These are phyloP conservation scores for Lasiommata megera DNA, from an alignment of 2,888 invertebrate species.

Conservation along the genomic window DNA sequence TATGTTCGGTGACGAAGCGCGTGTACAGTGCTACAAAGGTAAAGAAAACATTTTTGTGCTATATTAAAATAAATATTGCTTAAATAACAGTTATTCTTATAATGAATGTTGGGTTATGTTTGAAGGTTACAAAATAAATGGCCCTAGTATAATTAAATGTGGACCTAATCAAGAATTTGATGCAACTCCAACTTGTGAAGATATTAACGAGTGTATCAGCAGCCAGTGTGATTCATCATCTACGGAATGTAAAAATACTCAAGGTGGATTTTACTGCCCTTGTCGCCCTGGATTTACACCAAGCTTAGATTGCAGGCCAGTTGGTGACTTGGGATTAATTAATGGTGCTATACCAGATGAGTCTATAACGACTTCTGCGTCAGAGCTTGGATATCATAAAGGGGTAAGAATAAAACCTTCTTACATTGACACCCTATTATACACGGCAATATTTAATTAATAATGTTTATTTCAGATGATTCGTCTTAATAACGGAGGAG, in stretches of 20 bases:
- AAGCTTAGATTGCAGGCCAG: constrained; percentile 93
- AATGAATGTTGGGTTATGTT: constrained; percentile 19
- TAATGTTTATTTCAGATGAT: constrained; percentile 82
- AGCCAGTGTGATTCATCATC: constrained; percentile 95
- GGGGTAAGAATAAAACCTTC: constrained; percentile 77
- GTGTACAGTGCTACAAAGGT: constrained; percentile 93
- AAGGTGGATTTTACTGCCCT: constrained; percentile 94
- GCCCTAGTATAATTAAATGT: constrained; percentile 91
- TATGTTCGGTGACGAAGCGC: constrained; percentile 93
- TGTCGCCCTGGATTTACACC: constrained; percentile 92
- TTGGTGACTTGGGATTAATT: constrained; percentile 92
- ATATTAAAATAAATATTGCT: neutral
- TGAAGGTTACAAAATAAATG: constrained; percentile 90
- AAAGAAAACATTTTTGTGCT: constrained; percentile 15
- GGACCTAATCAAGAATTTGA: constrained; percentile 92
- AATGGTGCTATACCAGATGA: constrained; percentile 95
- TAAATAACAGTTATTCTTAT: neutral
- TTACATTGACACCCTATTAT: too few relatives aligned
- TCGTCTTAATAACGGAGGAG: constrained; percentile 87
- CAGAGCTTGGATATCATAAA: constrained; percentile 91
- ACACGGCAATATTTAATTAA: too few relatives aligned
- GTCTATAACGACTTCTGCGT: constrained; percentile 91
- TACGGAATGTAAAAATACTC: constrained; percentile 94
- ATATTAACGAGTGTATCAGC: constrained; percentile 94
- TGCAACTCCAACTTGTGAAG: constrained; percentile 93